Base-by-base conservation (phyloP, 2,113 vertebrate species). In the Callipepla squamata region DNA sequence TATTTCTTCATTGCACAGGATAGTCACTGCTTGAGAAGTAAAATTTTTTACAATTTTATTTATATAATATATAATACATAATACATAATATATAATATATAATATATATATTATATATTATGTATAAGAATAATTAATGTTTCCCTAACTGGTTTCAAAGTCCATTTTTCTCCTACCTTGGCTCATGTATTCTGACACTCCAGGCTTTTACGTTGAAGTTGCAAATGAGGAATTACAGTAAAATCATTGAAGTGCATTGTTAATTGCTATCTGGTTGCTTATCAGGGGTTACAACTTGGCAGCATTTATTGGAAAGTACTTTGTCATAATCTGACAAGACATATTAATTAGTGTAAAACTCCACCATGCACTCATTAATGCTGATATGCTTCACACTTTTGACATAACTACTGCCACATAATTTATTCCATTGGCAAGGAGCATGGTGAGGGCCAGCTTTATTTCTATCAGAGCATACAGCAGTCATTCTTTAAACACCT, bases 331-430 rank as follows among this genome's bases (percentile, higher is more conserved):
- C 72, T 85, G 79, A 92, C 67, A 91, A 73, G 75, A 77, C 51
- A 87, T 93, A 91, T 91, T 92, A 94, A 92, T 93, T 87, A 89
- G 50, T 70, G 63, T 74, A 85, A 91, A 87, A 92, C 65, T 57
- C 67, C 55, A 67, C 42, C 1, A 1, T 59, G 57, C 30, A 47
- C 77, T 87, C 55, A 77, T 89, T 91, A 92, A 66, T 50, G 58
- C 15, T 9, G 2, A 22, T 2, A 2, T 59, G n/a, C 15, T 50
- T 76, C 38, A 73, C 82, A 87, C 42, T 47, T 72, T 66, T 89
- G 85, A 76, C 38, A 80, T 47, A 82, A 61, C 38, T 85, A 26
- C 59, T 89, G 58, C 55, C 74, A 34, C 32, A 47, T 47, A 67
- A 82, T 85, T 89, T 80, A 65, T n/a, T 17, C 18, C 76, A 30